Percentiles rank a stretch among this genome's conserved stretches.
phyloP scores from a whole-genome alignment of 2,113 vertebrate species.

The Pelobates fuscus region DNA sequence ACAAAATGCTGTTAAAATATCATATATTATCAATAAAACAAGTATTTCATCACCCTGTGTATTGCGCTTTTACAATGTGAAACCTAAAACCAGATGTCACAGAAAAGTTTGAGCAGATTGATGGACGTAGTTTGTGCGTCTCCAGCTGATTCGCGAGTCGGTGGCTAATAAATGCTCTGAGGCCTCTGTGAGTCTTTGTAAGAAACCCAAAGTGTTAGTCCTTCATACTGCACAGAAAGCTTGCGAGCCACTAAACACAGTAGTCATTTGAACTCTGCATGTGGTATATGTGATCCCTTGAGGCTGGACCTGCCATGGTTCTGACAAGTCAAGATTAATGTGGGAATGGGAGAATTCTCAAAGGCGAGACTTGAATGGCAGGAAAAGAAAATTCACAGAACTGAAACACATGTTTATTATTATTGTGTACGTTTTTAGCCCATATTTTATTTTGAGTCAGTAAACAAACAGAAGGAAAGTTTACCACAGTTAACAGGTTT shows the following conservation, averaged over 20 bases:
- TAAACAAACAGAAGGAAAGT: conserved; percentile 23
- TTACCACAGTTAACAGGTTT: too few species aligned
- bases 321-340: conserved; percentile 44
- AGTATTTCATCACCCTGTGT: not conserved
- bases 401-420: conserved; percentile 43
- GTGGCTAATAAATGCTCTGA: conserved; percentile 9
- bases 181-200: conserved; percentile 12
- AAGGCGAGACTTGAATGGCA: conserved; percentile 23
- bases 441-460: not conserved
- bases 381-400: conserved; percentile 29
- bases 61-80: conserved; percentile 1
- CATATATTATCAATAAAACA: conserved; percentile 16
- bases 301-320: conserved; percentile 13
- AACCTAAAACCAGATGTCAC: conserved; percentile 25
- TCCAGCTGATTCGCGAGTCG: conserved; percentile 8
- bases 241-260: conserved; percentile 11
- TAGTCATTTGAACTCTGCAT: conserved; percentile 27
- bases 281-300: conserved; percentile 1
- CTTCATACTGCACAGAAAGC: conserved; percentile 7
- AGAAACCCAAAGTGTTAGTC: conserved; percentile 10
- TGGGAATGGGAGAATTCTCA: conserved; percentile 23
- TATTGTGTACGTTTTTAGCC: not conserved
- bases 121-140: conserved; percentile 5
- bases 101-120: conserved; percentile 6
- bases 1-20: not conserved